Percentiles rank a stretch among this genome's conserved stretches.
These are phyloP conservation scores for Synchiropus splendidus DNA, from an alignment of 2,113 vertebrate species.

Conservation along the genomic window DNA sequence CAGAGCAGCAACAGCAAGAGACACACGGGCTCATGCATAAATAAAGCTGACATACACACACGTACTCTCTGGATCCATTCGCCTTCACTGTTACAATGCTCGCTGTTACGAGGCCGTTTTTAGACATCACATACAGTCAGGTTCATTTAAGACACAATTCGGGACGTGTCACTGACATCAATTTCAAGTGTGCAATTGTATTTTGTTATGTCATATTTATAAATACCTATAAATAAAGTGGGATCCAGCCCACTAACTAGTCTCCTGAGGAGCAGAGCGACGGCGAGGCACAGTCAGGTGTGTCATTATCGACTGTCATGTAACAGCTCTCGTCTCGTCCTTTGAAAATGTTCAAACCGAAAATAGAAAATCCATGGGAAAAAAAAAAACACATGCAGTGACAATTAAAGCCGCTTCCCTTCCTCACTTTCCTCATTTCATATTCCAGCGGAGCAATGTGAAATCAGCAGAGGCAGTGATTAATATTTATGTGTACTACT, in stretches of 20 bases:
- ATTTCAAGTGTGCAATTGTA: slow-evolving; percentile 35
- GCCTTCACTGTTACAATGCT: not conserved
- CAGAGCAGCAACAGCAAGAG: slow-evolving; percentile 26
- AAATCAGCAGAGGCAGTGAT: slow-evolving; percentile 42
- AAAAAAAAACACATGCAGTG: too few species aligned
- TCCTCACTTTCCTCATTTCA: slow-evolving; percentile 29
- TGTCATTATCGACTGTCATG: slow-evolving; percentile 50
- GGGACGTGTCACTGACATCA: not conserved
- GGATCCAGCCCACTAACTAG: slow-evolving; percentile 49
- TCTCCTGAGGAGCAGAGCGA: slow-evolving; percentile 44
- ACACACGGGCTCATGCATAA: slow-evolving; percentile 34
- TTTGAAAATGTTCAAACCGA: slow-evolving; percentile 41
- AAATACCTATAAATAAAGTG: slow-evolving; percentile 59
- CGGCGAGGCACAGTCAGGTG: slow-evolving; percentile 50
- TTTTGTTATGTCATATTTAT: slow-evolving; percentile 49
- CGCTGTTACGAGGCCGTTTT: too few species aligned
- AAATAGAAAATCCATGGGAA: slow-evolving; percentile 43
- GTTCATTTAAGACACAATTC: too few species aligned
- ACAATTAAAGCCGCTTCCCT: slow-evolving; percentile 25
- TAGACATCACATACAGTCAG: too few species aligned
- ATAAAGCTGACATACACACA: slow-evolving; percentile 13
- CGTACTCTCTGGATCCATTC: not conserved
- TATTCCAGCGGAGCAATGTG: slow-evolving; percentile 32
- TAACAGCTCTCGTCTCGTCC: slow-evolving; percentile 30
- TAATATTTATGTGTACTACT: slow-evolving; percentile 46